phyloP scores from a whole-genome alignment of 2,797 vertebrate species.

The Hybognathus amarus region DNA sequence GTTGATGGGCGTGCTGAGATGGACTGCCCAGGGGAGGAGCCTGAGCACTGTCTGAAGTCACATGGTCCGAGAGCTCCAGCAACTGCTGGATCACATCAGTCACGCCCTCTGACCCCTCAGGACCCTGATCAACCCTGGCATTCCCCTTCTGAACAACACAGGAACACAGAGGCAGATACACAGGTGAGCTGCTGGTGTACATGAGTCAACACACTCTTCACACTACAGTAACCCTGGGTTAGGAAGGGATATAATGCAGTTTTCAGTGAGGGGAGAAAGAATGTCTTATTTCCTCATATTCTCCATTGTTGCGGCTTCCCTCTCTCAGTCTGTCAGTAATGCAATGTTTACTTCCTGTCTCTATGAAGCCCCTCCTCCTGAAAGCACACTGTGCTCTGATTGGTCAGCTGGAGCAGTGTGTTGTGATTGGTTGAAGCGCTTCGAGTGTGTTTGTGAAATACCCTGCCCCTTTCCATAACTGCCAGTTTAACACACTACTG shows the following conservation, averaged over 20 bases:
- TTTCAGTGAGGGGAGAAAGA: no score
- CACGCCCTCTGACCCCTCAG: constrained; percentile 80
- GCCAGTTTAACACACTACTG: not conserved
- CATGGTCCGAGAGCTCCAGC: constrained; percentile 92
- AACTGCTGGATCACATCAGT: constrained; percentile 98
- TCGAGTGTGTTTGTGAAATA: not conserved
- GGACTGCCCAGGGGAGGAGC: constrained; percentile 81
- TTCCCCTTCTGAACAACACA: constrained; percentile 68
- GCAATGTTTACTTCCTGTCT: no score
- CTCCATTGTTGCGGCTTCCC: not conserved
- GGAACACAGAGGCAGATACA: not conserved
- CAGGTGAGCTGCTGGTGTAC: not conserved
- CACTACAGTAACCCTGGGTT: not conserved
- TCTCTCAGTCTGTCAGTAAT: no score
- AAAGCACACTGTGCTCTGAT: no score
- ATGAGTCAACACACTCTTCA: not conserved
- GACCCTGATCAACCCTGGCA: constrained; percentile 62
- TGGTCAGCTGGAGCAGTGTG: no score
- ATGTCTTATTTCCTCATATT: no score
- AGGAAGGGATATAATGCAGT: not conserved
- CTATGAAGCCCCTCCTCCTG: no score
- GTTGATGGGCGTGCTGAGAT: no score
- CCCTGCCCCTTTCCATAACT: not conserved
- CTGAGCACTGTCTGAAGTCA: constrained; percentile 83
- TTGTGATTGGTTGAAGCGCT: no score